A percentile compares a stretch with the other conserved stretches of the same genome.
phyloP scores from a whole-genome alignment of 2,113 vertebrate species.

The Camelus bactrianus region DNA sequence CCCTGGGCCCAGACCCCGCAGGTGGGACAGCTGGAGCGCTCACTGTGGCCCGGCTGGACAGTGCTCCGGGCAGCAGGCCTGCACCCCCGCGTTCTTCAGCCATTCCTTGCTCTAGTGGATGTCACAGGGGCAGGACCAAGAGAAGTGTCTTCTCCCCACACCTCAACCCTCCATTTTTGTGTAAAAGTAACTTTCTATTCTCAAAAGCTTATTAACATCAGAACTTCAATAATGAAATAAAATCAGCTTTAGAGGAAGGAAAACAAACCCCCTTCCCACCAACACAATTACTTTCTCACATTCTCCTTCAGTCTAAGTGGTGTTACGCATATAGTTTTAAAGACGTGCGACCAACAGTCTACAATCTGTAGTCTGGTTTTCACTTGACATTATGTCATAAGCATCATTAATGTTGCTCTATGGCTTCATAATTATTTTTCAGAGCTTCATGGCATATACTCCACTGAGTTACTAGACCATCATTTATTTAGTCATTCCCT shows the following conservation, averaged over 20 bases:
- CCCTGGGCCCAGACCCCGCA: rapidly evolving
- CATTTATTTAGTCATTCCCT: background rate
- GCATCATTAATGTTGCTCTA: background rate
- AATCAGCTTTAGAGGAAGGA: background rate
- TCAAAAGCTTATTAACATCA: background rate
- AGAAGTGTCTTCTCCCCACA: background rate
- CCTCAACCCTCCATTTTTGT: background rate
- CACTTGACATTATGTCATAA: background rate
- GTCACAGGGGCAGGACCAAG: background rate
- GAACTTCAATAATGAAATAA: background rate
- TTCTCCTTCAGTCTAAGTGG: background rate
- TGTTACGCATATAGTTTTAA: background rate
- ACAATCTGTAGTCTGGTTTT: background rate
- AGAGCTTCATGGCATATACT: background rate
- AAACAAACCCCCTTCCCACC: background rate
- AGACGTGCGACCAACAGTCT: background rate
- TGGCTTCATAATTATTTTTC: background rate
- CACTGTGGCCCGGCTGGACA: background rate
- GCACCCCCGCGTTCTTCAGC: rapidly evolving
- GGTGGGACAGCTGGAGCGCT: background rate
- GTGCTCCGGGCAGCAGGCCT: background rate
- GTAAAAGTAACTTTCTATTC: background rate
- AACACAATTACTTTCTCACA: background rate
- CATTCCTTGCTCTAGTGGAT: background rate
- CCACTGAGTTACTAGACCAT: background rate